Evolutionary conservation across 2,113 vertebrate species (phyloP).

Genomic region (Vicugna pacos): DNA sequence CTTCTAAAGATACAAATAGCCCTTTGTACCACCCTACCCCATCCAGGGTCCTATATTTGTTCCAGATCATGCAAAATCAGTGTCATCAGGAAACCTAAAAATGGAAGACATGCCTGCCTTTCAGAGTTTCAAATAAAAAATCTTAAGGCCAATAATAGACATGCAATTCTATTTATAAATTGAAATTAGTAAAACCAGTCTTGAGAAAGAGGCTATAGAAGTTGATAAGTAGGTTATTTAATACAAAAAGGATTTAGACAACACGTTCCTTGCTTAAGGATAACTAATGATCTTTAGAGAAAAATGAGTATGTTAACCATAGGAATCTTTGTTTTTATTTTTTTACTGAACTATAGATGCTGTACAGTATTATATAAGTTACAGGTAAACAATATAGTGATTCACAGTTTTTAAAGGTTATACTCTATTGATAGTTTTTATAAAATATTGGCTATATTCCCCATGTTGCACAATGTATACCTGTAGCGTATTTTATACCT

Average conservation of each 20-base stretch:
- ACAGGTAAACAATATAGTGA: too few relatives aligned
- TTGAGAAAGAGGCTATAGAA: neutral
- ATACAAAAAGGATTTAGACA: neutral
- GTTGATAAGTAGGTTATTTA: neutral
- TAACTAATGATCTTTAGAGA: neutral
- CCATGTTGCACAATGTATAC: too few relatives aligned
- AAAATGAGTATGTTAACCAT: neutral
- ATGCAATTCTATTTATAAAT: neutral
- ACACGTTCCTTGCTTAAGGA: neutral
- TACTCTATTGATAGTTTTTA: too few relatives aligned
- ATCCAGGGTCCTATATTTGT: neutral
- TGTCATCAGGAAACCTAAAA: neutral
- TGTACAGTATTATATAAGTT: too few relatives aligned
- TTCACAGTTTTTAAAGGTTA: too few relatives aligned
- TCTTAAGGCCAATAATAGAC: neutral
- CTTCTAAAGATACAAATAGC: conserved; percentile 12
- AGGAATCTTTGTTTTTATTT: neutral
- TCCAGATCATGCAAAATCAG: neutral
- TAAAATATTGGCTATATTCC: too few relatives aligned
- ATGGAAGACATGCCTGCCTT: neutral
- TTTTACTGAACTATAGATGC: too few relatives aligned
- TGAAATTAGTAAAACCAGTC: neutral
- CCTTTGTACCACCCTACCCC: neutral
- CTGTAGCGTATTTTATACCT: too few relatives aligned
- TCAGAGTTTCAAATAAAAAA: neutral